Conservation (phyloP, 2,113 vertebrate genomes). For the Oryzias javanicus region DNA sequence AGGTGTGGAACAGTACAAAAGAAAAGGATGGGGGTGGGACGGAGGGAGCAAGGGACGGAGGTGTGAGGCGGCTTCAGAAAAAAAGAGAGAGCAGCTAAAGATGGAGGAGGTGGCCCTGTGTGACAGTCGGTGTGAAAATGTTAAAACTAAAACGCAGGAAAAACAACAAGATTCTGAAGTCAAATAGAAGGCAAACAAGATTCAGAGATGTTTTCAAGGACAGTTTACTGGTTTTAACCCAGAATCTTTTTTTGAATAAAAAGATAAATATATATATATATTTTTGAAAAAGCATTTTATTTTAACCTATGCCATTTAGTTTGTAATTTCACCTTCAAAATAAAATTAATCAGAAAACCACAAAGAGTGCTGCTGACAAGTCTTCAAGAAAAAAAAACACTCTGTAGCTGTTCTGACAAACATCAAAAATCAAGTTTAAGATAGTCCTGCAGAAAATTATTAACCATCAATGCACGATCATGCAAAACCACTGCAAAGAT, state of each 20-base stretch:
- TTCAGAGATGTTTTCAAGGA: conserved; percentile 1
- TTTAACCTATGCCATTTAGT: too few species aligned
- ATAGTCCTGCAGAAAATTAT: too few species aligned
- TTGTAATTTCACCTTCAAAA: conserved; percentile 6
- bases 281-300: too few species aligned
- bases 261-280: too few species aligned
- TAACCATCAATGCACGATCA: too few species aligned
- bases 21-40: conserved; percentile 43
- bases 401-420: not conserved
- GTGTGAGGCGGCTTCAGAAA: conserved; percentile 14
- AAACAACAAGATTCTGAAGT: not conserved
- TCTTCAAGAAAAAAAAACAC: not conserved
- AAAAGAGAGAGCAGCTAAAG: conserved; percentile 2
- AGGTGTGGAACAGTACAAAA: conserved; percentile 70
- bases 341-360: conserved; percentile 5
- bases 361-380: conserved; percentile 12
- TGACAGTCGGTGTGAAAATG: conserved; percentile 13
- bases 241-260: too few species aligned
- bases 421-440: too few species aligned
- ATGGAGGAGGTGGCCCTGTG: conserved; percentile 17
- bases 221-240: too few species aligned
- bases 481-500: too few species aligned
- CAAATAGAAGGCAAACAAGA: not conserved
- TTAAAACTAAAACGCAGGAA: not conserved
- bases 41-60: conserved; percentile 47